Evolutionary conservation across 1,140 invertebrate species (phyloP).

Genomic region (Archivesica marissinica): DNA sequence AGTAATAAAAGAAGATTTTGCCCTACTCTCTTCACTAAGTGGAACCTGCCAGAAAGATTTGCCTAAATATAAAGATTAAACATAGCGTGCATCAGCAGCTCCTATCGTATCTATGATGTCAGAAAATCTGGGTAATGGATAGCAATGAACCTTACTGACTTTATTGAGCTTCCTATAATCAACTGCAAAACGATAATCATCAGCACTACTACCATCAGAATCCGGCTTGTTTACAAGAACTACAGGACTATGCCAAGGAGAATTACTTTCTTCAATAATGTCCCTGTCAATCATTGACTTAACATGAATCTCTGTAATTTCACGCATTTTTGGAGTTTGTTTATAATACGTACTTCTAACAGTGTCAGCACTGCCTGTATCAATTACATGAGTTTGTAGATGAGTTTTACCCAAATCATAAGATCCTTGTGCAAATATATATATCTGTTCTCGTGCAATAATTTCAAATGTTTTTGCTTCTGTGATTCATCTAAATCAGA

Average conservation of each 20-base stretch:
- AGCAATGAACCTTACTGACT: not conserved
- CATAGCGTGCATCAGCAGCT: conserved; percentile 33
- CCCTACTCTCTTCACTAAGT: conserved; percentile 1
- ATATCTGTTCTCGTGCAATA: conserved; percentile 19
- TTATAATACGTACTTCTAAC: conserved; percentile 3
- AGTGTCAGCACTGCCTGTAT: conserved; percentile 24
- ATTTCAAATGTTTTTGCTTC: conserved; percentile 32
- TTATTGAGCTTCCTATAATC: conserved; percentile 53
- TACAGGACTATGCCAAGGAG: conserved; percentile 61
- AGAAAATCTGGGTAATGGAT: conserved; percentile 32
- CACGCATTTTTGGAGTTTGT: conserved; percentile 8
- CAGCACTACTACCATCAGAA: too few species aligned
- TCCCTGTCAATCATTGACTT: too few species aligned
- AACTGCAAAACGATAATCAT: conserved; percentile 47
- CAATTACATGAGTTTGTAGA: conserved; percentile 1
- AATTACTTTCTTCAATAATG: conserved; percentile 33
- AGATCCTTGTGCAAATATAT: conserved; percentile 31
- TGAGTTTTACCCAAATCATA: conserved; percentile 37
- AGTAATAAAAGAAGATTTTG: conserved; percentile 10
- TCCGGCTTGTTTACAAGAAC: conserved; percentile 59
- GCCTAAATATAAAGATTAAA: conserved; percentile 29
- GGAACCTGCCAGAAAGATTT: conserved; percentile 56
- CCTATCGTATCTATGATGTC: conserved; percentile 53
- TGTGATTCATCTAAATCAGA: conserved; percentile 9
- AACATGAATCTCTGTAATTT: too few species aligned